A percentile compares a stretch with the other conserved stretches of the same genome.
These are phyloP conservation scores for Melipona bicolor DNA, from an alignment of 2,888 invertebrate genomes.

Conservation along the genomic window DNA sequence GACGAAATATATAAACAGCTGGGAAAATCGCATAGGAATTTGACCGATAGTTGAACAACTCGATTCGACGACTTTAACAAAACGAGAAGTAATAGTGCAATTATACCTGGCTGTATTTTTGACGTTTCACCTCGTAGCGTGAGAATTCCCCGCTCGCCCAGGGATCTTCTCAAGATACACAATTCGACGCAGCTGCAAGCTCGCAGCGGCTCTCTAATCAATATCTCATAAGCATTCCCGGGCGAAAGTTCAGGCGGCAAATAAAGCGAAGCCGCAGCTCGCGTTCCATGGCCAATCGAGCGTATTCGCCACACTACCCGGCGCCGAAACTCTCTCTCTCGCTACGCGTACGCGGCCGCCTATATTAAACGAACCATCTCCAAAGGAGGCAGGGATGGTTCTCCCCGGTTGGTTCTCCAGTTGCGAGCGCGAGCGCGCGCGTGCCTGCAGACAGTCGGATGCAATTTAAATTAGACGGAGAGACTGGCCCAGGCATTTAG, in stretches of 20 bases:
- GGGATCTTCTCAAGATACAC: not conserved
- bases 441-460: constrained; percentile 64
- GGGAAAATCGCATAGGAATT: not conserved
- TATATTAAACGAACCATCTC: constrained; percentile 57
- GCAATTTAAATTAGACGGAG: constrained; percentile 78
- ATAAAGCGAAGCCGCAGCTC: constrained; percentile 15
- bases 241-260: constrained; percentile 21
- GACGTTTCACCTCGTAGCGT: not conserved
- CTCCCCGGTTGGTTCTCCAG: constrained; percentile 6
- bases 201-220: constrained; percentile 5
- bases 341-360: constrained; percentile 34
- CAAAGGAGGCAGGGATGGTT: constrained; percentile 25
- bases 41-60: not conserved
- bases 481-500: constrained; percentile 55
- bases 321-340: constrained; percentile 2
- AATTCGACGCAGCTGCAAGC: not conserved
- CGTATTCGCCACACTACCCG: constrained; percentile 39
- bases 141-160: not conserved
- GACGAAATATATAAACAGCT: not conserved
- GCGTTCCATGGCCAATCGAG: constrained; percentile 27
- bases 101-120: not conserved
- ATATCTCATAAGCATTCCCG: constrained; percentile 19
- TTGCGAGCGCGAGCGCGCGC: not conserved
- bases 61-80: not conserved
- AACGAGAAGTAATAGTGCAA: not conserved